Base-by-base conservation (phyloP, 2,888 invertebrate species). In the Mamestra brassicae region DNA sequence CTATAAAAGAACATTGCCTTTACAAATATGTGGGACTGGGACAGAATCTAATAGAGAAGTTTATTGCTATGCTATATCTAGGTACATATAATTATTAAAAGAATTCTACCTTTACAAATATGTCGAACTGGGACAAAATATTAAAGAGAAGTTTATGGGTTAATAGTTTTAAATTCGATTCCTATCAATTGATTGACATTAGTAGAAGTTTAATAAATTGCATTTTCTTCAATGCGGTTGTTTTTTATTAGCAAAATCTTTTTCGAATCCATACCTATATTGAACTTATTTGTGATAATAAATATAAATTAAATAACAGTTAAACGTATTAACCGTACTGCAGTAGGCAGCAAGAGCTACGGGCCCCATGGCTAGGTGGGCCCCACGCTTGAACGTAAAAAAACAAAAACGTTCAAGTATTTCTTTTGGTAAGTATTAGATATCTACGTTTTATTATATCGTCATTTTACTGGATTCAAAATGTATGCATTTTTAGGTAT, bases 1-100 rank as follows among this genome's bases (percentile, higher is more conserved):
- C 89, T 91, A 87, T 84, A 87, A 89, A 88, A 89, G 87, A 89
- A 85, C 85, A 87, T 84, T 87, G 84, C 76, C 80, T 83, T 86
- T 63, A 82, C 71, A 81, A 80, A 83, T 83, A 86, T 88, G 85
- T 86, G 65, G 83, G 66, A 76, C 89, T 90, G 86, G 73, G 85
- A 86, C 87, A 76, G 86, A 89, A 87, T 84, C 83, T 84, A 78
- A 78, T 72, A 78, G 84, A 81, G 84, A 85, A 75, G 76, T 83
- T 87, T 83, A 84, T 87, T 85, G 77, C 77, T 92, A 91, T 42
- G 5, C 38, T 38, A 1, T 91, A 92, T 91, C 89, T 91, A n/a
- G n/a, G n/a, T n/a, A n/a, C n/a, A n/a, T n/a, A 87, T 84, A 87
- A 89, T 8, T 88, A 89, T 85, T 89, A 84, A 84, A 87, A 42